These are phyloP conservation scores for Lethenteron camtschaticum DNA, from an alignment of 2,113 vertebrate species.

Conservation along the genomic window DNA sequence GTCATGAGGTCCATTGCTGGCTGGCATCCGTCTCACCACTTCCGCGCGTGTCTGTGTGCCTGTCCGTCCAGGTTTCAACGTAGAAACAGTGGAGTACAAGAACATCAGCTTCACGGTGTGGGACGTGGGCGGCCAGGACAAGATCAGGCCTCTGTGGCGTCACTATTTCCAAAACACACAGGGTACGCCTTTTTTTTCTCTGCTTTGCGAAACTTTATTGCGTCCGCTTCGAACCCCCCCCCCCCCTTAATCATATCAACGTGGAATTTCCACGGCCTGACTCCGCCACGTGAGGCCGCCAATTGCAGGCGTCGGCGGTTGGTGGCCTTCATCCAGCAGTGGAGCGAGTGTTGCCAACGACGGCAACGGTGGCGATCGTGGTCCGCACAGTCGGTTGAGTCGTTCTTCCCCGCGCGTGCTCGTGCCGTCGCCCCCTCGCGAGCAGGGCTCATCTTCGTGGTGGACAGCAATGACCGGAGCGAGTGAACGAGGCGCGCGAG, in stretches of 20 bases:
- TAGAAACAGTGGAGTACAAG: slow-evolving; percentile 95
- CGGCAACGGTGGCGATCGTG: not conserved
- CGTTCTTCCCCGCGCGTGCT: not conserved
- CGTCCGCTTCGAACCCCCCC: not conserved
- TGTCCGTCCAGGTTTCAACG: slow-evolving; percentile 57
- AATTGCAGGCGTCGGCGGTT: not conserved
- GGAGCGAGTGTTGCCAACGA: not conserved
- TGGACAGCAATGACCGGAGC: slow-evolving; percentile 88
- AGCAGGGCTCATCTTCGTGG: slow-evolving; percentile 80
- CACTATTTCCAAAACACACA: slow-evolving; percentile 98
- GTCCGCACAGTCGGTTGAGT: slow-evolving; percentile 2
- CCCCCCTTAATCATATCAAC: not conserved
- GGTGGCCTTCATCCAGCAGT: not conserved
- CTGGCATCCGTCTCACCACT: too few relatives aligned
- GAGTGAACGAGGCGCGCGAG: slow-evolving; percentile 75
- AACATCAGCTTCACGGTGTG: slow-evolving; percentile 97
- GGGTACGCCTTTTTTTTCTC: slow-evolving; percentile 24
- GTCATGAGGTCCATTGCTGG: too few relatives aligned
- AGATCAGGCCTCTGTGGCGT: slow-evolving; percentile 89
- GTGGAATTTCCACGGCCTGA: not conserved
- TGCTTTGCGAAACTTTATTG: not conserved
- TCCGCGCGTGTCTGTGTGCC: not conserved
- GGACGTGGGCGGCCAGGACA: slow-evolving; percentile 94
- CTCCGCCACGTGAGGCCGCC: not conserved
- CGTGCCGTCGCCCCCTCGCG: too few relatives aligned